Evolutionary conservation across 2,888 invertebrate species (phyloP), one percentile per base, ranked within the genome.

Genomic region (Mesochorus sp.): DNA sequence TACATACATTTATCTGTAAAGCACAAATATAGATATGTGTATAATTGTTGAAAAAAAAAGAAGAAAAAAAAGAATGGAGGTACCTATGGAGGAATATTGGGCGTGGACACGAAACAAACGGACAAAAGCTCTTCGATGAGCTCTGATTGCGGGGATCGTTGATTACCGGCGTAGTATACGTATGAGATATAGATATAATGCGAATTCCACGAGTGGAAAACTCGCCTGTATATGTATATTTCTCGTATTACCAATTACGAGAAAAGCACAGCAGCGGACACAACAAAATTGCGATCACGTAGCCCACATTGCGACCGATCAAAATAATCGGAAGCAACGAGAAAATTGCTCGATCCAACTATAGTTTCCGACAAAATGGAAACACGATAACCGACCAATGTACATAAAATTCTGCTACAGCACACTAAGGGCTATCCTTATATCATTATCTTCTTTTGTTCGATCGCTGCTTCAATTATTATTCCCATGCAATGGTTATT

Each of bases 301-400:
- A 78, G 42, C 57, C 28, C 53, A 14, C 62, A 73, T 70, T 64
- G n/a, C n/a, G 73, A 64, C 57, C 64, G 73, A 73, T 64, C 68
- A 34, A 70, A 78, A 70, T 78, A 78, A 78, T 78, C 73, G 73
- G 64, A 64, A 73, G 34, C 77, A 78, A 70, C 57, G 73, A 73
- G 77, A 78, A 78, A 73, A 77, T 77, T 77, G 73, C 62, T 64
- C 64, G 59, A 73, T 70, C 34, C 73, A 70, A 73, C 64, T 73
- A 67, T n/a, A n/a, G n/a, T 73, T 68, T 64, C 64, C 57, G 57
- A 57, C 42, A 57, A 64, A 78, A 78, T 74, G 68, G 59, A 73
- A 78, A 70, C 39, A 49, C 64, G 49, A 73, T 70, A 78, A 73
- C 62, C 37, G 39, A 59, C 24, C 42, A n/a, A 10, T 42, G 31